phyloP scores from a whole-genome alignment of 2,113 vertebrate genomes.

The Lycaon pictus region DNA sequence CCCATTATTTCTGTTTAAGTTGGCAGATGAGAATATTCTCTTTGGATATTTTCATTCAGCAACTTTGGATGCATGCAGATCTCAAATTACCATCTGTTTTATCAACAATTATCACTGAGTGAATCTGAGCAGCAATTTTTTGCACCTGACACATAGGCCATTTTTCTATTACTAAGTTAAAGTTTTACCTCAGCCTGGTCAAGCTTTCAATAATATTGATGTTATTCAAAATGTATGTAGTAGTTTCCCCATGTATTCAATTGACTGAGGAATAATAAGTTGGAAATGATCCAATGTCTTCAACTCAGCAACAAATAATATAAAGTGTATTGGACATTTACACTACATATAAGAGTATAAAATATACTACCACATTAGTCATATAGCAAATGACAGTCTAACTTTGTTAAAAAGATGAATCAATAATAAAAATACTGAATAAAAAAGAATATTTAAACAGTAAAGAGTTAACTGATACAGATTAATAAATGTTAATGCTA shows the following conservation, averaged over 20 bases:
- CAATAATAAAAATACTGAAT: conserved; percentile 30
- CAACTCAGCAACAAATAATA: conserved; percentile 8
- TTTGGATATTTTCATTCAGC: conserved; percentile 45
- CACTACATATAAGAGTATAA: conserved; percentile 11
- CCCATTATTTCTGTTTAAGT: conserved; percentile 51
- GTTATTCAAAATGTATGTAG: conserved; percentile 39
- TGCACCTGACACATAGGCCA: neutral
- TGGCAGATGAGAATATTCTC: conserved; percentile 25
- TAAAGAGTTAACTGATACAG: neutral
- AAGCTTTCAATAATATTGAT: conserved; percentile 46
- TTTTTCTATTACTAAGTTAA: conserved; percentile 31
- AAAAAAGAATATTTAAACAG: neutral
- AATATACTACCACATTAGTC: neutral
- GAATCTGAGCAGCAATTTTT: neutral
- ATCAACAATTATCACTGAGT: neutral
- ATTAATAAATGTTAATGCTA: neutral
- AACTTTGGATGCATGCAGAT: neutral
- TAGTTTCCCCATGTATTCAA: conserved; percentile 27
- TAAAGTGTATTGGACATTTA: neutral
- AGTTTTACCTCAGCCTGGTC: neutral
- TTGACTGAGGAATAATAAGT: conserved; percentile 23
- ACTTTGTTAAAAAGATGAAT: neutral
- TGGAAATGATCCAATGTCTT: conserved; percentile 36
- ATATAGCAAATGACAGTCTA: neutral
- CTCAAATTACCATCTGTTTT: conserved; percentile 46